Percentiles rank a stretch among this genome's conserved stretches.
These are phyloP conservation scores for Vanacampus margaritifer DNA, from an alignment of 2,113 vertebrate species.

Conservation along the genomic window DNA sequence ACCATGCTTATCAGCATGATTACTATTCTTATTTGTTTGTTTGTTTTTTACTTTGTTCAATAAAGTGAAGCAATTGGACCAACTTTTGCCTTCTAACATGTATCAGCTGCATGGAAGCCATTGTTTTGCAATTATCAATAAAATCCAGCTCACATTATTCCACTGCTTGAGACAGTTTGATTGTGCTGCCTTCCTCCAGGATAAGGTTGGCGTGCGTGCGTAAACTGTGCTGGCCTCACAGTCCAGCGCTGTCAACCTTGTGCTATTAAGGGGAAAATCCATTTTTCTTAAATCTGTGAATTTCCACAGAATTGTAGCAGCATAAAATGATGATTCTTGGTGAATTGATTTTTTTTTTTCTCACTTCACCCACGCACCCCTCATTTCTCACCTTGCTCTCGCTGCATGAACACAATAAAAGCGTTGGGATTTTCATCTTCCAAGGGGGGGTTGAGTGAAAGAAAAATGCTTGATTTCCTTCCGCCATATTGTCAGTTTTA, in stretches of 20 bases:
- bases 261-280: neutral
- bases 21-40: neutral
- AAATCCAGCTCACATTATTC: neutral
- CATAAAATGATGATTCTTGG: neutral
- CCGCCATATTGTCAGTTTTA: neutral
- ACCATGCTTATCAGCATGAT: neutral
- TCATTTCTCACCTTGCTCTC: constrained; percentile 4
- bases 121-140: neutral
- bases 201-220: neutral
- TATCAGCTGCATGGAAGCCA: neutral
- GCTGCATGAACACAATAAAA: constrained; percentile 1
- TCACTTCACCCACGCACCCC: constrained; percentile 4
- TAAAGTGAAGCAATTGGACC: neutral
- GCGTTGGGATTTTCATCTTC: constrained; percentile 1
- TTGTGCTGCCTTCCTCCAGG: neutral
- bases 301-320: neutral
- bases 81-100: neutral
- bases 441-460: constrained; percentile 1
- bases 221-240: neutral
- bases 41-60: neutral
- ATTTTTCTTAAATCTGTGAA: neutral
- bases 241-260: neutral
- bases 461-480: constrained; percentile 3
- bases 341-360: neutral
- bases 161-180: neutral